Percentiles rank a stretch among this genome's conserved stretches.
phyloP scores from a whole-genome alignment of 2,113 vertebrate genomes.

The Austrofundulus limnaeus region DNA sequence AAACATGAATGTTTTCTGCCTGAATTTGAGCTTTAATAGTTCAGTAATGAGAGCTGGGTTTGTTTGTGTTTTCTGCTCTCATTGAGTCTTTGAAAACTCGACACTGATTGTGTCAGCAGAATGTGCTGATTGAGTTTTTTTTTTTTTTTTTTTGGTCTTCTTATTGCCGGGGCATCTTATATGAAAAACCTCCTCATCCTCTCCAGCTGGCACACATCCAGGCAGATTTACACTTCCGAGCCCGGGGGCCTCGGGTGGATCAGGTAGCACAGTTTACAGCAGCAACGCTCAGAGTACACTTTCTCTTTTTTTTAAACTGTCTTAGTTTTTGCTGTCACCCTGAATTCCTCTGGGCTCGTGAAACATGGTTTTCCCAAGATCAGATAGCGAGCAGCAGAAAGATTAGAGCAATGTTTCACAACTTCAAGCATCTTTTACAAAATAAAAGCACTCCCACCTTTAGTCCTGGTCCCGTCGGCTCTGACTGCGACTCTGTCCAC shows the following conservation, averaged over 20 bases:
- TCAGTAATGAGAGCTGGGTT: no score
- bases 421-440: background rate
- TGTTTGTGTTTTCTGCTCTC: no score
- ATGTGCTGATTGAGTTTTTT: no score
- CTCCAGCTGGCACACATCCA: conserved; percentile 70
- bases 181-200: conserved; percentile 35
- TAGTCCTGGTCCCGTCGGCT: conserved; percentile 42
- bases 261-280: conserved; percentile 68
- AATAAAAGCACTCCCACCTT: conserved; percentile 60
- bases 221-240: conserved; percentile 79
- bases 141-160: no score
- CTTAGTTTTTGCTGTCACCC: conserved; percentile 43
- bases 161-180: no score
- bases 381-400: no score
- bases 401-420: background rate
- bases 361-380: conserved; percentile 11
- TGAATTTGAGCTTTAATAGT: no score
- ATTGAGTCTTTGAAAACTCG: background rate
- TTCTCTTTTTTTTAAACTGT: conserved; percentile 23
- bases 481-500: conserved; percentile 36
- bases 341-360: conserved; percentile 24
- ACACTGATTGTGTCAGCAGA: no score
- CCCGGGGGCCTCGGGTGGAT: conserved; percentile 67
- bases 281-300: conserved; percentile 53
- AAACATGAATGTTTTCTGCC: no score